Base-by-base conservation (phyloP, 2,797 vertebrate species). In the Linurgus olivaceus region DNA sequence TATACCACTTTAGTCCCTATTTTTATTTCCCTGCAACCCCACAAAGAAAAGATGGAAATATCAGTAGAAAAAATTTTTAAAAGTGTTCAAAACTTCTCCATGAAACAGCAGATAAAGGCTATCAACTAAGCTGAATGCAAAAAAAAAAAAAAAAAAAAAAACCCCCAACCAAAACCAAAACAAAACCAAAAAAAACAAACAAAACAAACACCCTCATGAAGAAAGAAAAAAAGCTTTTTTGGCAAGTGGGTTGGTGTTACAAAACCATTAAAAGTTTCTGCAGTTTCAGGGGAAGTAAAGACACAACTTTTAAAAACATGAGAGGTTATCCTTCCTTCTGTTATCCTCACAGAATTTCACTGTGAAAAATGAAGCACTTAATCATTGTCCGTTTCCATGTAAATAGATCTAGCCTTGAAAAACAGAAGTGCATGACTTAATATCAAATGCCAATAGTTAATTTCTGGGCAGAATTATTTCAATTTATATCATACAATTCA, bases 321-420 rank as follows among this genome's bases (percentile, higher is more conserved):
- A 82, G 24, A 74, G 5, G 8, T 72, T 77, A 86, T 24, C 21
- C 29, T 92, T 29, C 15, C 42, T 88, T 82, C 50, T 28, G 19
- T 42, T 75, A 72, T 35, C 25, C 24, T 78, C 37, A 90, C 11
- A 65, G 18, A 88, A 65, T 40, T 81, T 68, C 57, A 83, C 25
- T 67, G 47, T 54, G 76, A 86, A 92, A 95, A 83, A 90, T 13
- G 2, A 86, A 84, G 29, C 25, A 74, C n/a, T 81, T 57, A 61
- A 57, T 72, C 44, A 44, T 54, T 65, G 58, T 29, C 47, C 17
- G 52, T 72, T 84, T 88, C 35, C 54, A 81, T 7, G 33, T 29
- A 83, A 79, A 33, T 1, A 74, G 58, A 77, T 4, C 28, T 20
- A 65, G 42, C 25, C 58, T 47, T 88, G 76, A 76, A 84, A 93